Base-by-base conservation (phyloP, 2,888 invertebrate genomes). In the Ceriagrion tenellum region DNA sequence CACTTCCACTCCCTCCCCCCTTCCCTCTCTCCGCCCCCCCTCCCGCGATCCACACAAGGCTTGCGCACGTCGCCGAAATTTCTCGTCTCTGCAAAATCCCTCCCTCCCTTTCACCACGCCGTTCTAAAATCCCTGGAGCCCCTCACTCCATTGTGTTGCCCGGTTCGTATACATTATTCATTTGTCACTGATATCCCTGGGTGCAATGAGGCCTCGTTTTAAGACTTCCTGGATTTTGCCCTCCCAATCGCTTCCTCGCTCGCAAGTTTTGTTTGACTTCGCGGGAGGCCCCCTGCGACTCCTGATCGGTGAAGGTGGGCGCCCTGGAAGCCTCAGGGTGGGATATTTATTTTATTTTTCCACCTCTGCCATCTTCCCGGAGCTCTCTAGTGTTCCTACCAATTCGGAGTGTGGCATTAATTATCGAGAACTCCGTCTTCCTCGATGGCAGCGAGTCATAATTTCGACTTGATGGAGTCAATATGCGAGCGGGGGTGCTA, bases 141-240 rank as follows among this genome's bases (percentile, higher is more conserved):
- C 47, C 35, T 81, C 81, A 35, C 81, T 35, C 35, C 81, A 35
- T 81, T 81, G 81, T 35, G 81, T 81, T 81, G 81, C 81, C n/a
- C 69, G 69, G n/a, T n/a, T n/a, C 30, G 81, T 26, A 81, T 81
- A 35, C 81, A 81, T 81, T 81, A 81, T 81, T 81, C 81, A 81
- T 81, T 81, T 81, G 81, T 81, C 81, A 81, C 81, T 35, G 81
- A 81, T 81, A 81, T 81, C 81, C 81, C 81, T 35, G 81, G 81
- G 81, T 81, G 81, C 81, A 81, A 81, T 81, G 81, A 81, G 81
- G 81, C 81, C 81, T 81, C 81, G 81, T 81, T 81, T 81, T 81
- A 81, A 81, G 81, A 81, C 81, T 35, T 81, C 81, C 81, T 81
- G 69, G 69, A 69, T 69, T 69, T 26, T 3, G 12, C 69, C 69